Conservation (phyloP, 2,797 vertebrate genomes). For the Varecia variegata region DNA sequence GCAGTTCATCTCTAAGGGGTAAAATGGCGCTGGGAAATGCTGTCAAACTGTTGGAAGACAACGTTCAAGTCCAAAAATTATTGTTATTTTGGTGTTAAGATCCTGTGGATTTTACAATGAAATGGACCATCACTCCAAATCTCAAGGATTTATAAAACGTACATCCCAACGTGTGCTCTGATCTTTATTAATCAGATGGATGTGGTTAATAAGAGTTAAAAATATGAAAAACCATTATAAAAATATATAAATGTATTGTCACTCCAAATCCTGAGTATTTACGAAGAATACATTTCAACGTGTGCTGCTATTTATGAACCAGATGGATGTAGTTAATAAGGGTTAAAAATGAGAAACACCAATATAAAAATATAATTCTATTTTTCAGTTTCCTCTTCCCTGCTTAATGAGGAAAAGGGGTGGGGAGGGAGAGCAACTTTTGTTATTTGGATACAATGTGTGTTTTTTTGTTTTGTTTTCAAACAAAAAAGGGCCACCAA, state of each 20-base stretch:
- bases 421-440: conserved; percentile 72
- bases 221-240: conserved; percentile 12
- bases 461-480: conserved; percentile 68
- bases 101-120: conserved; percentile 45
- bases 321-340: conserved; percentile 41
- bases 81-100: conserved; percentile 51
- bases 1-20: conserved; percentile 38
- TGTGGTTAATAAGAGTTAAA: conserved; percentile 44
- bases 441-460: conserved; percentile 79
- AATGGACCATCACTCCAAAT: conserved; percentile 26
- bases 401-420: conserved; percentile 75
- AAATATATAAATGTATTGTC: conserved; percentile 41
- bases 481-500: conserved; percentile 76
- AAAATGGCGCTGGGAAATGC: conserved; percentile 28
- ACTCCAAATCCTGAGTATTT: conserved; percentile 28
- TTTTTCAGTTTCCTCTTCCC: conserved; percentile 79
- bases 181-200: conserved; percentile 47
- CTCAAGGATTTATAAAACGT: conserved; percentile 35
- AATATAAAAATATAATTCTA: conserved; percentile 81
- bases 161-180: conserved; percentile 22
- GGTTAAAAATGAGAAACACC: conserved; percentile 75
- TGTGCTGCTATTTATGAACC: conserved; percentile 46
- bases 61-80: conserved; percentile 51
- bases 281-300: conserved; percentile 38
- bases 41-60: conserved; percentile 24